Base-by-base conservation (phyloP, 2,888 invertebrate species). In the Brassicogethes aeneus region DNA sequence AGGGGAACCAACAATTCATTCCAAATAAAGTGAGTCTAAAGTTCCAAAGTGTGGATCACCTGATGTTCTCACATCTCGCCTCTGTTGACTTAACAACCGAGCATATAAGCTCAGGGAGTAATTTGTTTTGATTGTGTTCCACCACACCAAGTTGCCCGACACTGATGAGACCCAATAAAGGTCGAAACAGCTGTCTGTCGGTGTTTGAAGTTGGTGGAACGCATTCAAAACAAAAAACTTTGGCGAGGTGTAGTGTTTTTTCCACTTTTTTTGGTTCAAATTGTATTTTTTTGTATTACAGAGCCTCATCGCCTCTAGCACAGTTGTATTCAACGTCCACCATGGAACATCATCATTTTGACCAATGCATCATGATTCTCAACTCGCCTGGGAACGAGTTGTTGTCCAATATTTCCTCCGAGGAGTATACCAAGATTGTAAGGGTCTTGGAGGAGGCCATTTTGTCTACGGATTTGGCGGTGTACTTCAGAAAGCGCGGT, bases 301-400 rank as follows among this genome's bases (percentile, higher is more conserved):
- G 93, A 72, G 91, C 91, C 14, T 91, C 90, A 1, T 91, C 91
- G 38, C 89, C 92, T 0, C 70, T 92, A 56, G 92, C 92, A 14
- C 90, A 89, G 68, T 70, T 92, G 41, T 92, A 92, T 68, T 90
- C 91, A 3, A 94, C 94, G 1, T 94, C 93, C 1, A 93, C 93
- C 30, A 91, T 95, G 92, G 94, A 95, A 64, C 92, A 94, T 62
- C 94, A 95, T 66, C 95, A 95, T 69, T 95, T 94, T 68, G 94
- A 95, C 70, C 94, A 94, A 69, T 91, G 92, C 60, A 77, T 95
- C 50, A 94, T 94, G 94, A 94, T 95, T 60, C 75, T 94, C 41
- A 94, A 90, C 70, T 92, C 92, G 52, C 89, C 90, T 60, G 94
- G 94, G 16, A 94, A 93, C 70, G 93, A 95, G 71, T 87, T 92